Conservation (phyloP, 2,113 vertebrate genomes). For the Psophia crepitans region DNA sequence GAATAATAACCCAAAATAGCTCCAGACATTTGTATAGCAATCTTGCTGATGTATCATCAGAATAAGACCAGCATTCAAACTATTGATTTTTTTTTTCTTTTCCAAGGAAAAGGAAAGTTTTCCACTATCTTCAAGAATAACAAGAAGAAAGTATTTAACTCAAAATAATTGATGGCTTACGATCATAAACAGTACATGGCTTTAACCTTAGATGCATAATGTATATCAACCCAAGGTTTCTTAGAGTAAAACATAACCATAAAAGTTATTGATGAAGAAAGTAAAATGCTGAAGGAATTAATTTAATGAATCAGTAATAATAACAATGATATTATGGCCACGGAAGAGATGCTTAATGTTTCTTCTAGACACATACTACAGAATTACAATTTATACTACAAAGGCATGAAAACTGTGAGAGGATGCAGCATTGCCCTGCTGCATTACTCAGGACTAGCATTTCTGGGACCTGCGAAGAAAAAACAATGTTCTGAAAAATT, state of each 20-base stretch:
- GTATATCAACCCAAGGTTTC: neutral
- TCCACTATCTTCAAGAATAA: neutral
- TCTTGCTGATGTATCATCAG: neutral
- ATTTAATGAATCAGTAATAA: neutral
- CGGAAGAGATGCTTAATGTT: neutral
- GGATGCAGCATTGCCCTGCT: neutral
- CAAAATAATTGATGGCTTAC: neutral
- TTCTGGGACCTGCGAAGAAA: neutral
- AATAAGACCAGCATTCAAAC: neutral
- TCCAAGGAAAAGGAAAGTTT: neutral
- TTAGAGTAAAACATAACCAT: neutral
- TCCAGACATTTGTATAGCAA: neutral
- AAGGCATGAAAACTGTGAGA: neutral
- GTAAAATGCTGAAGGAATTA: neutral
- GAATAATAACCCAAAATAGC: neutral
- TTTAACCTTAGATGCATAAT: neutral
- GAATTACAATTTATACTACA: neutral
- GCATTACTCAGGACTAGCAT: neutral
- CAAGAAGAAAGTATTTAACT: neutral
- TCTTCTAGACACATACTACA: fast-evolving
- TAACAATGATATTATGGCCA: neutral
- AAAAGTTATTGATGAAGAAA: neutral
- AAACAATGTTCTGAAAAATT: neutral
- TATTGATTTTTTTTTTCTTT: neutral
- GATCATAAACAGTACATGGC: neutral